These are phyloP conservation scores for Meliscaeva auricollis DNA, from an alignment of 2,888 invertebrate genomes.

Conservation along the genomic window DNA sequence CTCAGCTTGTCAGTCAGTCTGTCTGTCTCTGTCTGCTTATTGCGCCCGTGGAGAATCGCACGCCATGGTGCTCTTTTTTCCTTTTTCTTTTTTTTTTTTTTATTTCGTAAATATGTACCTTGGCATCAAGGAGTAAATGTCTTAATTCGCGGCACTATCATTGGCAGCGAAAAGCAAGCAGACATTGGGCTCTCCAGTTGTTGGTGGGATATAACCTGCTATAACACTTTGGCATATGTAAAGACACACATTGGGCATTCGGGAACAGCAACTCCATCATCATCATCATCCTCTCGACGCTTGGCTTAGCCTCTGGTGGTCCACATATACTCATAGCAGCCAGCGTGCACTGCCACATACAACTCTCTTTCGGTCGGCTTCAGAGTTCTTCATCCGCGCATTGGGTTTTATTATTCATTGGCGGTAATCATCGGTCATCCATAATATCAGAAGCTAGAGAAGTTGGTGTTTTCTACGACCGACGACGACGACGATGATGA, in stretches of 20 bases:
- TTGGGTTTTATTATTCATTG: slow-evolving; percentile 73
- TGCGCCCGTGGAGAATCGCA: slow-evolving; percentile 68
- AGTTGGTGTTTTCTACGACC: slow-evolving; percentile 60
- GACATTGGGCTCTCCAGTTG: slow-evolving; percentile 40
- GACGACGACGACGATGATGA: slow-evolving; percentile 7
- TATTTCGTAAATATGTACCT: slow-evolving; percentile 73
- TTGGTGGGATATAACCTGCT: slow-evolving; percentile 66
- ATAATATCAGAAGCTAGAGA: slow-evolving; percentile 76
- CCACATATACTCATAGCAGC: slow-evolving; percentile 49
- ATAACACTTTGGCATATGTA: slow-evolving; percentile 69
- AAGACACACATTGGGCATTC: slow-evolving; percentile 72
- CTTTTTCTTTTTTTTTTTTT: not conserved
- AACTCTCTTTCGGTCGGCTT: slow-evolving; percentile 2
- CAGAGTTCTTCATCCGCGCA: slow-evolving; percentile 44
- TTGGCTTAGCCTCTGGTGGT: slow-evolving; percentile 76
- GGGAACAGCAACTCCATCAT: slow-evolving; percentile 72
- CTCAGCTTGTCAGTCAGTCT: slow-evolving; percentile 29
- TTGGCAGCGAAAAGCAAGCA: slow-evolving; percentile 50
- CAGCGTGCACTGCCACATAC: slow-evolving; percentile 4
- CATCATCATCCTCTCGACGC: slow-evolving; percentile 74
- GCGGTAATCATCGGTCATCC: slow-evolving; percentile 76
- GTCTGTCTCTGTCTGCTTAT: slow-evolving; percentile 42
- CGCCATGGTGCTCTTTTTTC: slow-evolving; percentile 35
- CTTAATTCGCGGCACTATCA: slow-evolving; percentile 74
- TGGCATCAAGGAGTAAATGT: slow-evolving; percentile 71